Evolutionary conservation across 1,140 invertebrate genomes (phyloP), one percentile per base, ranked within the genome.

Genomic region (Solen grandis): DNA sequence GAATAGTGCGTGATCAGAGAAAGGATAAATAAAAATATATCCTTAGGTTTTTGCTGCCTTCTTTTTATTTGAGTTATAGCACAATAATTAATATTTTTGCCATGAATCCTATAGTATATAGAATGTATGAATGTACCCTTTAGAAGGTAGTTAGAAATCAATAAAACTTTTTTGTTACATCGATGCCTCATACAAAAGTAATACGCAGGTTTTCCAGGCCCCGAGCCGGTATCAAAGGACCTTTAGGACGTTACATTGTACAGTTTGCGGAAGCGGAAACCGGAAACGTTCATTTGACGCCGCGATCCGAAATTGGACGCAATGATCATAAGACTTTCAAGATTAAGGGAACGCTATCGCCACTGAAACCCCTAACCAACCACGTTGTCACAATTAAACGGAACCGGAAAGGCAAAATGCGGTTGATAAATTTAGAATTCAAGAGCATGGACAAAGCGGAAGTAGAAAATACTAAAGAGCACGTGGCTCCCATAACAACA

Each of bases 161-260:
- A 5, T 14, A 19, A 27, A 10, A 22, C n/a, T 19, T 19, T 19
- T 19, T 10, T 13, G 4, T 5, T 22, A 13, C 4, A 19, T 68
- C 60, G 41, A 77, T 77, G 75, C 75, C 75, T 57, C 75, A 77
- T 50, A 77, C 75, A 59, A 77, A 77, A 59, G 27, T 36, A 4
- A 68, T 59, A 0, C 62, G 75, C 14, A 41, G 63, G 25, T 77
- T 77, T 46, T 25, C 25, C 5, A 63, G 52, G 33, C 27, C 62
- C 22, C 62, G 75, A 5, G 62, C 63, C 8, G 75, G 33, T 0
- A 68, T 77, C 22, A 66, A 77, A 8, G 75, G 75, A 35, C 75
- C 75, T 1, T 35, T 66, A 22, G 75, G 75, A 1, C 25, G 75
- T 14, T 68, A 77, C 46, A 31, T 77, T 27, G 68, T 77, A 36